Evolutionary conservation across 2,888 invertebrate species (phyloP), one percentile per base, ranked within the genome.

Genomic region (Pachymerium ferrugineum): DNA sequence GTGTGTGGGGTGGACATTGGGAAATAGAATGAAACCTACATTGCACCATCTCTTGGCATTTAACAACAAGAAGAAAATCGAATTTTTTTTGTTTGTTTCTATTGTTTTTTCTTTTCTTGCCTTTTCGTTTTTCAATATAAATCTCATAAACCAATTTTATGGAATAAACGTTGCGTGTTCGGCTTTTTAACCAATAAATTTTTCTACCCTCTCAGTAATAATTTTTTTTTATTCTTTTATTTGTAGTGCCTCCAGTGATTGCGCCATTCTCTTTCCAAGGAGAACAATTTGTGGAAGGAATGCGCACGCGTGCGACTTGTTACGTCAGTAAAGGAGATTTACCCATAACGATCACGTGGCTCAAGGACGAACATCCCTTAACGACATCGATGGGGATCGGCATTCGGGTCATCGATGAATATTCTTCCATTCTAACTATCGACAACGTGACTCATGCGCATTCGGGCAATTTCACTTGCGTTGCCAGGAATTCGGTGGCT

Each of bases 281-380:
- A 19, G 76, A 77, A 78, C 87, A 89, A 73, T 88, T 89, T n/a
- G 90, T 90, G 80, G 89, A 90, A 79, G 89, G 90, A 72, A 90
- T 91, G 79, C 88, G 88, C 84, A 89, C 89, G 47, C 88, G 89
- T 35, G 86, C 89, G 75, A 86, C 88, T 76, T 91, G 91, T 82
- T 88, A 89, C 71, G 86, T 90, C 70, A 87, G 86, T 77, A 90
- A 90, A 81, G 91, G 93, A 75, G 93, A 93, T 82, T 86, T 88
- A 79, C 93, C 93, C 1, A 85, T 94, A 76, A 87, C 86, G 77
- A 88, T 93, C 76, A 85, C 86, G 72, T 94, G 93, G 93, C 86
- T 86, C 79, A 89, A 90, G 81, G 89, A 92, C 80, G 88, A 87
- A 73, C 83, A 82, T 85, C 87, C 86, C 85, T 81, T 85, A 54